Conservation (phyloP, 2,113 vertebrate genomes). For the Butorides virescens region DNA sequence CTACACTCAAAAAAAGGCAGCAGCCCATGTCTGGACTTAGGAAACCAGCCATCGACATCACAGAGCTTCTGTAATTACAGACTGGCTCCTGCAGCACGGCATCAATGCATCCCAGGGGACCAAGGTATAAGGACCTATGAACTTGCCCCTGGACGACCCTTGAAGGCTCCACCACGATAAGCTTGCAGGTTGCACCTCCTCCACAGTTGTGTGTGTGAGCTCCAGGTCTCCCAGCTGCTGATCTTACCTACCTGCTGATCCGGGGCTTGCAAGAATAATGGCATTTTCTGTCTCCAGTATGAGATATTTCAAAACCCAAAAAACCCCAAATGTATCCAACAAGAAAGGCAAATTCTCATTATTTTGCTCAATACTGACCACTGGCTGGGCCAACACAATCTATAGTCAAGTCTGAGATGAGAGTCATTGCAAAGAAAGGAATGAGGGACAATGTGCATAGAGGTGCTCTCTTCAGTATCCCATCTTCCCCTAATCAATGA, state of each 20-base stretch:
- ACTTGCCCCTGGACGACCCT: not conserved
- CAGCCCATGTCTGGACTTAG: not conserved
- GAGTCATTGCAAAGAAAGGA: not conserved
- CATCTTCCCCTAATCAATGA: not conserved
- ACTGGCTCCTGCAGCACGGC: not conserved
- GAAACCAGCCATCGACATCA: not conserved
- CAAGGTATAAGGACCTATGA: not conserved
- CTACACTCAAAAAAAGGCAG: not conserved
- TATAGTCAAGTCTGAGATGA: not conserved
- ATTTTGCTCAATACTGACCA: not conserved
- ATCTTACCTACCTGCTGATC: not conserved
- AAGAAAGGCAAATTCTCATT: not conserved
- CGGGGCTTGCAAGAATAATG: not conserved
- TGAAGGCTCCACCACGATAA: constrained; percentile 8
- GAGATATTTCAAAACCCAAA: not conserved
- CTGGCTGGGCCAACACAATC: not conserved
- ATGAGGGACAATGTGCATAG: not conserved
- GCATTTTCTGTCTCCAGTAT: not conserved
- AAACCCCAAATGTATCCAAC: not conserved
- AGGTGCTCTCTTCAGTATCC: not conserved
- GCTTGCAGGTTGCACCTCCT: not conserved
- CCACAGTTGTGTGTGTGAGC: not conserved
- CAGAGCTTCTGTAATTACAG: not conserved
- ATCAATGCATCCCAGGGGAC: not conserved
- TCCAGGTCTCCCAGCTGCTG: not conserved